Base-by-base conservation (phyloP, 2,797 vertebrate species). In the Helostoma temminkii region DNA sequence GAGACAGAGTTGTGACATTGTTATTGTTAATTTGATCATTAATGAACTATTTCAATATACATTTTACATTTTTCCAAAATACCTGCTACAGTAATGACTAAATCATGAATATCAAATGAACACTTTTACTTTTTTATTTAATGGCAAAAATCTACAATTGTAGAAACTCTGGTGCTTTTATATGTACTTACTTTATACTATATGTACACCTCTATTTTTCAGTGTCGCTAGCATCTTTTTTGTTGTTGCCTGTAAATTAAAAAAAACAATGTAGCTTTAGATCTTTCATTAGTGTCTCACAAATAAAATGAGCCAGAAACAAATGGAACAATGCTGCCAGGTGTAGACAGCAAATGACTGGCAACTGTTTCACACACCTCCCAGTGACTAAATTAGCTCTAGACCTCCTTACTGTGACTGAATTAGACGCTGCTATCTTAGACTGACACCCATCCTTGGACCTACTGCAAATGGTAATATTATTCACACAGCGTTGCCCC, bases 321-420 rank as follows among this genome's bases (percentile, higher is more conserved):
- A 79, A 72, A 76, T 77, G 75, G 64, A 82, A 60, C 59, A 61
- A 50, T 32, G 21, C 72, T 82, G 86, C 84, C 86, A 90, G 88
- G 85, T 91, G 84, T 78, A 85, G 89, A 90, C 86, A 90, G 76
- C 85, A 89, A 80, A 84, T 85, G 90, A 89, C 92, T 89, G 89
- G 81, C 91, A 93, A 93, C 91, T 93, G 91, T 93, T 94, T 90
- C 91, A 80, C 88, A 89, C 90, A 93, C 90, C 77, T 85, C 77
- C 78, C 69, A 66, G 70, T 22, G 66, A 66, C 80, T 47, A 77
- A 91, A 90, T 89, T 89, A 92, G 88, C 85, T 48, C 28, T 21
- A 82, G 88, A 80, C 90, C 84, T 80, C 80, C 82, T 86, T 77
- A 72, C 85, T 80, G 68, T 19, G 85, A 86, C 91, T 69, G 57